Conservation (phyloP, 2,113 vertebrate species). For the Lathamus discolor region DNA sequence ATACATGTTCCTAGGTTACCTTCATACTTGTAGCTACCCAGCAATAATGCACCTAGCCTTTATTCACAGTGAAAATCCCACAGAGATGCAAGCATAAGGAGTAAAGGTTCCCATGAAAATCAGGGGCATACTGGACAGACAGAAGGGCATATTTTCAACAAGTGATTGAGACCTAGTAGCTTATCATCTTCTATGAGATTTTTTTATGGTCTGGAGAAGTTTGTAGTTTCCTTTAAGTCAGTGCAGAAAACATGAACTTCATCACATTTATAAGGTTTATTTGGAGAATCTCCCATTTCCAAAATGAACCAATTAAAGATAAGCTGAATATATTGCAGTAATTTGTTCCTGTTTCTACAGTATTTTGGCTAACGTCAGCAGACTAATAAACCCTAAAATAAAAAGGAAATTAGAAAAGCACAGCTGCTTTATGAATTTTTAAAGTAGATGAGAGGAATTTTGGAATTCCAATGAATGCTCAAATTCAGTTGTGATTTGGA, state of each 20-base stretch:
- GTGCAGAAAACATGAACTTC: not conserved
- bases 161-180: not conserved
- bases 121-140: not conserved
- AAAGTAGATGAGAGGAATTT: not conserved
- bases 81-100: not conserved
- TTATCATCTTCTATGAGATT: not conserved
- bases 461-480: not conserved
- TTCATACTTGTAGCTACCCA: not conserved
- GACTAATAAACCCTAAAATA: not conserved
- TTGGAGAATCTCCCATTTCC: not conserved
- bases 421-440: not conserved
- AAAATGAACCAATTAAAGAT: not conserved
- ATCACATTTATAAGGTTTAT: not conserved
- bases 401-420: not conserved
- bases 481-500: not conserved
- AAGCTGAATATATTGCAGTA: not conserved
- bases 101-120: not conserved
- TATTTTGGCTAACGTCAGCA: not conserved
- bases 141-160: not conserved
- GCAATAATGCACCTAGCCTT: not conserved
- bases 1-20: not conserved
- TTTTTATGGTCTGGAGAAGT: not conserved
- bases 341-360: not conserved
- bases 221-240: not conserved
- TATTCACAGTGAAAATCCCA: not conserved